Base-by-base conservation (phyloP, 2,797 vertebrate species). In the Coreius guichenoti region DNA sequence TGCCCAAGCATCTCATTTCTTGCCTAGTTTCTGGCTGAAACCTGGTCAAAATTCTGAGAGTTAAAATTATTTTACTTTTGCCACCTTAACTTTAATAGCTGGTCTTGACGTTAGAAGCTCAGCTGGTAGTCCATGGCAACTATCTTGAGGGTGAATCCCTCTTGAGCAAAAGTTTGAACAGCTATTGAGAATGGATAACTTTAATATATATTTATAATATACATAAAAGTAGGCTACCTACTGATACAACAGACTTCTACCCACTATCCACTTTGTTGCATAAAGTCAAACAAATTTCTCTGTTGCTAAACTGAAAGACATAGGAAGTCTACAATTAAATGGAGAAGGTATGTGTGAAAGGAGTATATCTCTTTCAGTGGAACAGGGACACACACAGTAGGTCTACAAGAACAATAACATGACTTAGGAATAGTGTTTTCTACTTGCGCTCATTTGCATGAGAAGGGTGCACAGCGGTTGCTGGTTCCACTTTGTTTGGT, bases 361-460 rank as follows among this genome's bases (percentile, higher is more conserved):
- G 82, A 92, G 29, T 73, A 90, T 91, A 91, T 94, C 92, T 92
- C 91, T 92, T 87, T 92, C 76, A 79, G 88, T 86, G 90, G 83
- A 90, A 91, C 17, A 51, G 43, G 92, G 91, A 88, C 77, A 84
- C 89, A 89, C 91, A 90, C 65, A 8, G 89, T 72, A 82, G 36
- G 39, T 74, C 77, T 89, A 89, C 90, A 84, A 86, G 87, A 89
- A 92, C 69, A 86, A 84, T 81, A 90, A 87, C 58, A 86, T 89
- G 75, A 63, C 86, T 65, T 80, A 85, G 69, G 88, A 92, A 92
- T 89, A 92, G 82, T 86, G 89, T 88, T 90, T 91, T 91, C 88
- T 93, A 90, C 94, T 94, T 92, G 92, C 90, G 89, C 90, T 91
- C 84, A 93, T 95, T 94, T 93, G 89, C 94, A 95, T 94, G 58